Evolutionary conservation across 2,888 invertebrate species (phyloP), one percentile per base, ranked within the genome.

Genomic region (Eupithecia exiguata): DNA sequence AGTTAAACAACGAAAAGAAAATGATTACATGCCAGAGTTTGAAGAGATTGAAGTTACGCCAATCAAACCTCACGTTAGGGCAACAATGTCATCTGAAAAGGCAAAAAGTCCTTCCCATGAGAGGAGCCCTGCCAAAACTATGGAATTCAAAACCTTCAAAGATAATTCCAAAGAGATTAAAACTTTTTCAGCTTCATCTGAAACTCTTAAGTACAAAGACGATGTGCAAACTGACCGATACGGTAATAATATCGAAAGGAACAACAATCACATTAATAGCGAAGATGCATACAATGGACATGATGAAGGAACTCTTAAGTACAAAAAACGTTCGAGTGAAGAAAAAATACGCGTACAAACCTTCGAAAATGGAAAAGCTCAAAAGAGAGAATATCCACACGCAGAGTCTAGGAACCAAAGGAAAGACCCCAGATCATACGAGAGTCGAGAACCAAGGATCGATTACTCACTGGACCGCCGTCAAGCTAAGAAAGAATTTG

Each of bases 111-210:
- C 89, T 21, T 87, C 93, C 4, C 92, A 91, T 74, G 94, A 94
- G 74, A 87, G 91, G 53, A 90, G 90, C 70, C 91, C 93, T 36
- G 88, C 92, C 14, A 93, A 94, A 85, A 86, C 89, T 4, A 93
- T 94, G 93, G 94, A 94, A 81, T 95, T 95, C 58, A 95, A 94
- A 87, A 95, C 95, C 2, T 95, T 95, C 74, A 95, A 95, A 85
- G 94, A 95, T 73, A 93, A 85, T 76, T 91, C 94, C 58, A 94
- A 94, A 82, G 95, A 95, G 84, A 87, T 95, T 2, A 93, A 95
- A 87, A 89, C 92, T 66, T 95, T 94, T 81, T 94, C 95, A 65
- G 95, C 94, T 36, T 95, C 95, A 72, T 94, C 94, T 62, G 94
- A 94, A 85, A 94, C 94, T 5, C 83, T 94, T 35, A 94, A 94